Evolutionary conservation across 2,113 vertebrate species (phyloP).

Genomic region (Formicarius rufipectus): DNA sequence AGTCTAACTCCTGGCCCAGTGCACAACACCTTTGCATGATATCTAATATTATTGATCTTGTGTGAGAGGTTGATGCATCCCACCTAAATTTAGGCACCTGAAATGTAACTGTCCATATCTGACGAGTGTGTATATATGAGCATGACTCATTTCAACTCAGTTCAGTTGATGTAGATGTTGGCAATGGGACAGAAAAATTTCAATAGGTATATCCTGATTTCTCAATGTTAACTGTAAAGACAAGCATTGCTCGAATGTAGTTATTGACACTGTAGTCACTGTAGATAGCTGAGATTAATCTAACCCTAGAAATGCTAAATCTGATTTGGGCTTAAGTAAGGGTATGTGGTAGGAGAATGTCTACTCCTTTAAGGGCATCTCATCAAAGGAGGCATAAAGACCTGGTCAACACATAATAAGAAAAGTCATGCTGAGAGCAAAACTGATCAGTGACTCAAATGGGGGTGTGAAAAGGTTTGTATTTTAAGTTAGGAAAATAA

Average conservation of each 20-base stretch:
- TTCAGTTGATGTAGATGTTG: neutral
- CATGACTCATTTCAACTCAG: neutral
- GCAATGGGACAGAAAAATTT: neutral
- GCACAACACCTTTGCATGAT: neutral
- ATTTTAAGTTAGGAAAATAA: neutral
- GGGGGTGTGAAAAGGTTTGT: neutral
- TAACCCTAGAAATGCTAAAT: neutral
- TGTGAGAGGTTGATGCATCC: neutral
- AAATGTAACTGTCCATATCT: neutral
- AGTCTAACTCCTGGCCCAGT: neutral
- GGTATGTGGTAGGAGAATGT: neutral
- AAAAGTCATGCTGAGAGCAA: neutral
- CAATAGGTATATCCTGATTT: neutral
- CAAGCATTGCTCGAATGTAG: rapidly evolving
- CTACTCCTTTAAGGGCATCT: neutral
- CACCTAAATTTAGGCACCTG: neutral
- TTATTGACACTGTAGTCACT: neutral
- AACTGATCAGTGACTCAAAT: neutral
- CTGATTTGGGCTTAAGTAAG: neutral
- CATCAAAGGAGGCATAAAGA: neutral
- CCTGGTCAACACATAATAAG: neutral
- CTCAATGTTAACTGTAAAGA: neutral
- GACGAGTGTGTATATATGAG: neutral
- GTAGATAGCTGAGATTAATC: neutral
- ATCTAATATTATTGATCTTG: neutral